Evolutionary conservation across 1,140 invertebrate species (phyloP).

Genomic region (Drosophila baimaii): DNA sequence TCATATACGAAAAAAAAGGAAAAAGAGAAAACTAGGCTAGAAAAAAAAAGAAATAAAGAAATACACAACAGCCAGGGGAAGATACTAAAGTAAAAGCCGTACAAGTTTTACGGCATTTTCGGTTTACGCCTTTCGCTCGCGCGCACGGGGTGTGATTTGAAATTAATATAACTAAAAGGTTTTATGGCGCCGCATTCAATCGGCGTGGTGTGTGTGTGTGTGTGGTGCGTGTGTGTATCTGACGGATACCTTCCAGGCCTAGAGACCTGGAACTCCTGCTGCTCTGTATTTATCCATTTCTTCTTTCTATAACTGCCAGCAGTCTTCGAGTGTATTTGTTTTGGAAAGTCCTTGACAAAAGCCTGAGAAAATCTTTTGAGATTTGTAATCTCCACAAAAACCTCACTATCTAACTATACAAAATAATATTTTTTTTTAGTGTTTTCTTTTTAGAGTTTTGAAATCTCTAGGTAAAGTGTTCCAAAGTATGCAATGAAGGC

Average conservation of each 20-base stretch:
- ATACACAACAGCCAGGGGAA: not conserved
- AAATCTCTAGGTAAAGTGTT: no score
- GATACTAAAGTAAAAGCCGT: constrained; percentile 34
- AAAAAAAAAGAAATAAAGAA: not conserved
- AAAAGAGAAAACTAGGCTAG: not conserved
- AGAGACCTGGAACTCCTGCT: no score
- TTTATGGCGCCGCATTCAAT: constrained; percentile 59
- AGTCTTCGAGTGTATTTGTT: not conserved
- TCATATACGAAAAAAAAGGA: not conserved
- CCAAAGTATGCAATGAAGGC: not conserved
- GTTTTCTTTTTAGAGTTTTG: no score
- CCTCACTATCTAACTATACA: no score
- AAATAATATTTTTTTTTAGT: no score
- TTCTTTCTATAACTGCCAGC: not conserved
- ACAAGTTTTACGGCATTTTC: constrained; percentile 64
- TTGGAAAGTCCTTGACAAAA: no score
- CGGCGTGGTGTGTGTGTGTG: constrained; percentile 25
- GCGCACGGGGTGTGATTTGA: constrained; percentile 59
- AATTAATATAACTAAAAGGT: constrained; percentile 82
- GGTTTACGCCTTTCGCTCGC: constrained; percentile 61
- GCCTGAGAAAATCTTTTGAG: no score
- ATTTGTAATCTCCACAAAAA: not conserved
- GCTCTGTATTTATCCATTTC: constrained; percentile 17
- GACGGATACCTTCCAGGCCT: constrained; percentile 44
- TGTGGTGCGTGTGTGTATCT: constrained; percentile 47